Conservation (phyloP, 2,797 vertebrate genomes). For the Spatula versicolor region DNA sequence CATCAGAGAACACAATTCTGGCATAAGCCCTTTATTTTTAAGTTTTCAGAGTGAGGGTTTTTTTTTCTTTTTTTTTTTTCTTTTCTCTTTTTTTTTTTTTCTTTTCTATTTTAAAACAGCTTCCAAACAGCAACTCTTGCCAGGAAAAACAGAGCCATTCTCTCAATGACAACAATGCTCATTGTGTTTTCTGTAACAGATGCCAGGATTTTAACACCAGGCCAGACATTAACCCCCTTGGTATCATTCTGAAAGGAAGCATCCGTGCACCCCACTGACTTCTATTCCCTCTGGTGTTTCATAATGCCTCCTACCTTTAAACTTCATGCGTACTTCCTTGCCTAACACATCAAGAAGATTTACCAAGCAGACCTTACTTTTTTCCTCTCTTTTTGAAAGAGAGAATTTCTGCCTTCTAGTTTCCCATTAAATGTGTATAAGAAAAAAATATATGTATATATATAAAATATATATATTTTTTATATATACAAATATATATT, state of each 20-base stretch:
- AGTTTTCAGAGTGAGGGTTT: neutral
- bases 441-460: neutral
- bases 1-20: constrained; percentile 37
- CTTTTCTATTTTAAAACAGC: constrained; percentile 74
- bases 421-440: neutral
- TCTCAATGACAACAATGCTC: constrained; percentile 78
- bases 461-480: too few relatives aligned
- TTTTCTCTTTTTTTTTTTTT: constrained; percentile 40
- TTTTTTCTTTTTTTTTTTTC: constrained; percentile 59
- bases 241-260: constrained; percentile 65
- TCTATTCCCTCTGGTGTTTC: constrained; percentile 18
- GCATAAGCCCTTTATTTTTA: constrained; percentile 45
- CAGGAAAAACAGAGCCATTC: constrained; percentile 81
- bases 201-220: constrained; percentile 75
- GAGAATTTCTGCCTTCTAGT: neutral
- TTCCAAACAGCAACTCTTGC: constrained; percentile 74
- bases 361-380: neutral
- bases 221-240: constrained; percentile 75
- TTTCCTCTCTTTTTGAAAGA: neutral
- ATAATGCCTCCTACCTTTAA: constrained; percentile 30
- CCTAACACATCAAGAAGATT: constrained; percentile 11
- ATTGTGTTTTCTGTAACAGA: constrained; percentile 74
- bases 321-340: constrained; percentile 39
- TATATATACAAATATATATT: too few relatives aligned
- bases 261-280: constrained; percentile 45